phyloP scores from a whole-genome alignment of 2,888 invertebrate species.

The Andrena bicolor region DNA sequence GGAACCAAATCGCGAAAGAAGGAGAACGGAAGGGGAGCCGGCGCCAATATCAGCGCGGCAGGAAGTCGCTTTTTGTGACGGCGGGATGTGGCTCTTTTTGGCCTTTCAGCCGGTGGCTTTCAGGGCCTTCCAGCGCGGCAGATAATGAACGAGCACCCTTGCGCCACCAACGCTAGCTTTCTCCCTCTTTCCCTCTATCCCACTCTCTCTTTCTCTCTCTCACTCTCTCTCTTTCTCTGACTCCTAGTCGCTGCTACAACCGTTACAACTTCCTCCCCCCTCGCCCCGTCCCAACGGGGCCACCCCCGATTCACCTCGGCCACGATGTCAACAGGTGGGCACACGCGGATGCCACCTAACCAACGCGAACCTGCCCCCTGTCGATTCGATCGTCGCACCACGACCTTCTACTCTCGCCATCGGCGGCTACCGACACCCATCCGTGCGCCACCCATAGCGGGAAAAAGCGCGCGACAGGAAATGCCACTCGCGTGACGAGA shows the following conservation, averaged over 20 bases:
- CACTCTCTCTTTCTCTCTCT: conserved; percentile 30
- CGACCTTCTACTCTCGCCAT: conserved; percentile 46
- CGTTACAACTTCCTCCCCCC: conserved; percentile 49
- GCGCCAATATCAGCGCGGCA: conserved; percentile 38
- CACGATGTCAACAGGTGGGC: conserved; percentile 84
- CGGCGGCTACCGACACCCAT: conserved; percentile 49
- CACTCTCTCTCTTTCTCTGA: conserved; percentile 6
- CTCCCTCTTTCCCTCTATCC: not conserved
- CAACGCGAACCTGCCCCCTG: conserved; percentile 63
- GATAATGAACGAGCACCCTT: conserved; percentile 74
- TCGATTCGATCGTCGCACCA: conserved; percentile 62
- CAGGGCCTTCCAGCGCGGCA: conserved; percentile 65
- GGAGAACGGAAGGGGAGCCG: conserved; percentile 8
- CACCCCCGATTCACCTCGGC: conserved; percentile 76
- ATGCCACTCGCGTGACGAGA: conserved; percentile 38
- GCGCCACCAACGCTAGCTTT: conserved; percentile 46
- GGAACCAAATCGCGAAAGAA: not conserved
- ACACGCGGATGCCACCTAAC: conserved; percentile 79
- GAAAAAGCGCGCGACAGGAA: conserved; percentile 42
- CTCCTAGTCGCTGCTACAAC: conserved; percentile 25
- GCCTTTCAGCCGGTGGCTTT: conserved; percentile 69
- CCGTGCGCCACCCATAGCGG: conserved; percentile 28
- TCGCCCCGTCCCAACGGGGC: conserved; percentile 30
- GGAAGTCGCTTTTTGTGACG: conserved; percentile 53
- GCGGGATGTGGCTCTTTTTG: conserved; percentile 62